phyloP scores from a whole-genome alignment of 2,888 invertebrate species.

The Adelphocoris suturalis region DNA sequence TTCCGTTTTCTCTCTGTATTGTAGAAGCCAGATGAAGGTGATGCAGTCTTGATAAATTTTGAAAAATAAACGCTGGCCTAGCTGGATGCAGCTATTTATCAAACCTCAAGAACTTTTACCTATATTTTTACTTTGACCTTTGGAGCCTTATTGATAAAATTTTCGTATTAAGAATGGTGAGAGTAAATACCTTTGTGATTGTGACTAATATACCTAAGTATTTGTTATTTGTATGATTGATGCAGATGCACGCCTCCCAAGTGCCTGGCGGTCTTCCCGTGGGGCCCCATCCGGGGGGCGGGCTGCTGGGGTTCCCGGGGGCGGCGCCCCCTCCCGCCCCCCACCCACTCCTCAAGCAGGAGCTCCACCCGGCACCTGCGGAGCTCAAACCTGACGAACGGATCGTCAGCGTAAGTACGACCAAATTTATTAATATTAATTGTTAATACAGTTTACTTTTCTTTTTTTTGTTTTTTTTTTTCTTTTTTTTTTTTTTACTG shows the following conservation, averaged over 20 bases:
- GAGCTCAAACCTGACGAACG: constrained; percentile 75
- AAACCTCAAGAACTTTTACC: too few species aligned
- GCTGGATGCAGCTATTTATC: too few species aligned
- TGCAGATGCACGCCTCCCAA: constrained; percentile 86
- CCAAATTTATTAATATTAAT: constrained; percentile 65
- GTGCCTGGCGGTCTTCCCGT: constrained; percentile 83
- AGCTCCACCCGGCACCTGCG: constrained; percentile 75
- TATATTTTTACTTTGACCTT: too few species aligned
- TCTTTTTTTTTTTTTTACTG: too few species aligned
- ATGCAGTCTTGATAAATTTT: too few species aligned
- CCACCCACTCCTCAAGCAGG: constrained; percentile 76
- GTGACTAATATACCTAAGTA: constrained; percentile 34
- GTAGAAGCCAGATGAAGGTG: too few species aligned
- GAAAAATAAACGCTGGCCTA: too few species aligned
- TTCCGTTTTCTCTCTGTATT: too few species aligned
- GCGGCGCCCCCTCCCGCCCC: constrained; percentile 75
- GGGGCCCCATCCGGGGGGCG: constrained; percentile 78
- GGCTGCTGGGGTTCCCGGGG: constrained; percentile 79
- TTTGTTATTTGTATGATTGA: constrained; percentile 30
- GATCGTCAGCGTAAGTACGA: constrained; percentile 68
- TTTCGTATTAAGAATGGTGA: too few species aligned
- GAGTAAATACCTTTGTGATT: background rate
- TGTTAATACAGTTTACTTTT: constrained; percentile 23
- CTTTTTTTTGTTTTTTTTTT: too few species aligned
- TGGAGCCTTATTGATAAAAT: too few species aligned